Percentiles rank a stretch among this genome's conserved stretches.
Conservation (phyloP, 2,113 vertebrate species). For the Saimiri boliviensis region DNA sequence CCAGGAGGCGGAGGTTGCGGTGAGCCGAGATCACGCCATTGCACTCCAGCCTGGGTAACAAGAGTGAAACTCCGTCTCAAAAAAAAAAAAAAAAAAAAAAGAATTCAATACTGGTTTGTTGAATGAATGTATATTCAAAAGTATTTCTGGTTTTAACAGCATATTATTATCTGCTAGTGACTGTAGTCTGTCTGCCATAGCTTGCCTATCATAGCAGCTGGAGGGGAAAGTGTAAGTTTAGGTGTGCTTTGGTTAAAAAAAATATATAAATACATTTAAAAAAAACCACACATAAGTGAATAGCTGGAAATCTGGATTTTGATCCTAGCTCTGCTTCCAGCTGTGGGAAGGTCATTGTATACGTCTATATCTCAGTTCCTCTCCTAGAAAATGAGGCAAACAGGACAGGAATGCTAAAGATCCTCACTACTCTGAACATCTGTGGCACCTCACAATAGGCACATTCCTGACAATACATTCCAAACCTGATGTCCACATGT, state of each 20-base stretch:
- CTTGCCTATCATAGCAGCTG: neutral
- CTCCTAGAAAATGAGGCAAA: neutral
- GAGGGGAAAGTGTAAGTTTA: neutral
- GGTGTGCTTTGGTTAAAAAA: neutral
- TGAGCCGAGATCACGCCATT: no score
- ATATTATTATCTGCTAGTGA: neutral
- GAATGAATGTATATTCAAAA: neutral
- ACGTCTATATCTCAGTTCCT: neutral
- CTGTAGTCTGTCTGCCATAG: neutral
- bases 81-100: no score
- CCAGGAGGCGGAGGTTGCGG: no score
- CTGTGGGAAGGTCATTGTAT: neutral
- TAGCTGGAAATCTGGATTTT: neutral
- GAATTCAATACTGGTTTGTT: rapidly evolving
- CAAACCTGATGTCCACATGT: neutral
- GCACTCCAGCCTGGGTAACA: no score
- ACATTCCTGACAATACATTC: neutral
- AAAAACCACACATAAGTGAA: no score
- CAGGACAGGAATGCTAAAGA: neutral
- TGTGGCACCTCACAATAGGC: neutral
- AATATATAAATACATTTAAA: no score
- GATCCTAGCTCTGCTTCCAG: neutral
- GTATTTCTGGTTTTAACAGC: neutral
- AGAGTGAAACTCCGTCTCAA: no score
- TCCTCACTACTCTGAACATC: neutral